Conservation (phyloP, 2,888 invertebrate species). For the Nephrotoma guestfalica region DNA sequence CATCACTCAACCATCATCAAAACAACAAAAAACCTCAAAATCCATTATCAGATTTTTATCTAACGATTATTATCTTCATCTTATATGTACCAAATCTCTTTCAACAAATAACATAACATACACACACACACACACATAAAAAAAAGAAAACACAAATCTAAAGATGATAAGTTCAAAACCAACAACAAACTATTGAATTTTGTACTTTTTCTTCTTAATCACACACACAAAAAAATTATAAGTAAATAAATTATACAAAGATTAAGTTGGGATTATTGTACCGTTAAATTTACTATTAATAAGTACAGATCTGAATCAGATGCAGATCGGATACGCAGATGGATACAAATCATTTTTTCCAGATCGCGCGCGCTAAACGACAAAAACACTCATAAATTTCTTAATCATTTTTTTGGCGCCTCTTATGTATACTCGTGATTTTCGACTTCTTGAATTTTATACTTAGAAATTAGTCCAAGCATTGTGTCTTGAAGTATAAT, state of each 20-base stretch:
- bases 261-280: conserved; percentile 3
- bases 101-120: not conserved
- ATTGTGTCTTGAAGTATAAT: not conserved
- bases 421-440: not conserved
- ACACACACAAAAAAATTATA: not conserved
- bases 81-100: not conserved
- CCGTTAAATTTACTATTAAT: not conserved
- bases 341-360: not conserved
- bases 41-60: not conserved
- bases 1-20: not conserved
- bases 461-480: not conserved
- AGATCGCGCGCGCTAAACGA: not conserved
- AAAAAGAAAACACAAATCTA: not conserved
- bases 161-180: not conserved
- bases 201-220: not conserved
- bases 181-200: not conserved
- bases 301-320: not conserved
- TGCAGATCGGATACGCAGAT: not conserved
- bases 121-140: not conserved
- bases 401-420: not conserved
- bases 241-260: conserved; percentile 2
- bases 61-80: not conserved
- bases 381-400: not conserved
- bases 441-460: not conserved
- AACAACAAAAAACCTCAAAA: not conserved